Conservation (phyloP, 1,140 invertebrate species). For the Panulirus ornatus region DNA sequence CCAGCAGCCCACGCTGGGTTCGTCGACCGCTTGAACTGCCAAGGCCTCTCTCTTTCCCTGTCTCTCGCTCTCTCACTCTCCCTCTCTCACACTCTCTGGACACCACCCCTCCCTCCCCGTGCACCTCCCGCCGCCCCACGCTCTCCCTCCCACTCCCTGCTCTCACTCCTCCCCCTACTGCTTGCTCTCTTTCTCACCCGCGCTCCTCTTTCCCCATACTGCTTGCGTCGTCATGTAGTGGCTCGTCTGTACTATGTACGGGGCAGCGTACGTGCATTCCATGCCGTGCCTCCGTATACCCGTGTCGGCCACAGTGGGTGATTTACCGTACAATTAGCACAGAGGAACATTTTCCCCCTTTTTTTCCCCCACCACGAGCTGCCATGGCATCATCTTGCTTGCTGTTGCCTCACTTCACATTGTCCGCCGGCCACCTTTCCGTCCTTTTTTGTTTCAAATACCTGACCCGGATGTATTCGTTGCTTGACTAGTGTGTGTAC, state of each 20-base stretch:
- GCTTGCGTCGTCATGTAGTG: conserved; percentile 37
- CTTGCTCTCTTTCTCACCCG: conserved; percentile 12
- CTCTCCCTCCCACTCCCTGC: not conserved
- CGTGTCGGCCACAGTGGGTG: too few relatives aligned
- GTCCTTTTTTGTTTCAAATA: too few relatives aligned
- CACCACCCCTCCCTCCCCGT: not conserved
- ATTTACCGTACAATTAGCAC: too few relatives aligned
- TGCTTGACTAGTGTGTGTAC: too few relatives aligned
- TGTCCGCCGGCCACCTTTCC: too few relatives aligned
- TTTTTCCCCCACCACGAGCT: too few relatives aligned
- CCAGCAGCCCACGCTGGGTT: conserved; percentile 51
- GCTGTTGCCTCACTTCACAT: too few relatives aligned
- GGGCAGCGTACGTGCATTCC: too few relatives aligned
- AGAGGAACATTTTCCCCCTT: too few relatives aligned
- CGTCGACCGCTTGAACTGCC: conserved; percentile 45
- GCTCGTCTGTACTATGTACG: conserved; percentile 29
- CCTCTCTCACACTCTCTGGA: conserved; percentile 13
- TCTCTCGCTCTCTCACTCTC: conserved; percentile 17
- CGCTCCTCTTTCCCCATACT: conserved; percentile 16
- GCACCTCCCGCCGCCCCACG: not conserved
- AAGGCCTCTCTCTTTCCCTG: conserved; percentile 14
- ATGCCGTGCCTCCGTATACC: conserved; percentile 17
- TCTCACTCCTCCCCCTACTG: conserved; percentile 1
- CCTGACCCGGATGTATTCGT: too few relatives aligned
- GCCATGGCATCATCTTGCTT: too few relatives aligned